Evolutionary conservation across 1,140 invertebrate genomes (phyloP), one percentile per base, ranked within the genome.

Genomic region (Temnothorax curvispinosus): DNA sequence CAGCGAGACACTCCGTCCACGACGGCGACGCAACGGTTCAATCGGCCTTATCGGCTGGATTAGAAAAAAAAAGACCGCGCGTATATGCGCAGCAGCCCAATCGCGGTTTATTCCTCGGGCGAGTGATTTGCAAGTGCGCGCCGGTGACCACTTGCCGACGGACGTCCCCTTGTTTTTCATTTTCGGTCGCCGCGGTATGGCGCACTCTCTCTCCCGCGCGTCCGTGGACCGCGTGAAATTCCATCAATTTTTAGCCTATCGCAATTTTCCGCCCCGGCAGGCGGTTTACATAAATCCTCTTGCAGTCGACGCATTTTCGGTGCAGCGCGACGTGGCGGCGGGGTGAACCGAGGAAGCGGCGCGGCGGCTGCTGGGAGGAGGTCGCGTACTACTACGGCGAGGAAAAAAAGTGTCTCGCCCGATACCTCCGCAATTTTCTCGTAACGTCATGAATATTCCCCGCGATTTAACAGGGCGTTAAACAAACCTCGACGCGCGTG

Each of bases 201-300:
- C 21, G 47, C 32, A 50, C n/a, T 15, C 64, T 18, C 56, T 8
- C 21, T 18, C 56, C 15, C 21, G 38, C 44, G 13, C 9, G 1
- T 15, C 8, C 44, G 35, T 41, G 38, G 41, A 62, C 21, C 58
- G 56, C 75, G 76, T 76, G 67, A 86, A 88, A 85, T 85, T 88
- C 65, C 86, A 89, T 88, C 81, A 88, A 88, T 89, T 88, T 81
- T 88, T 89, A 86, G 69, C 58, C 75, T 80, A 88, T 88, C 82
- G 82, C 86, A 85, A 78, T 86, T 88, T 78, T 74, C 81, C 60
- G 52, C n/a, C 54, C 74, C 75, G 54, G 54, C 75, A 78, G 87
- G 56, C 74, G 58, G 86, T 89, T 89, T 86, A 89, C 87, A 89
- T 88, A 89, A 89, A 86, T 89, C 81, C 52, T 86, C 60, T 89